Evolutionary conservation across 2,113 vertebrate genomes (phyloP), one percentile per base, ranked within the genome.

Genomic region (Shinisaurus crocodilurus): DNA sequence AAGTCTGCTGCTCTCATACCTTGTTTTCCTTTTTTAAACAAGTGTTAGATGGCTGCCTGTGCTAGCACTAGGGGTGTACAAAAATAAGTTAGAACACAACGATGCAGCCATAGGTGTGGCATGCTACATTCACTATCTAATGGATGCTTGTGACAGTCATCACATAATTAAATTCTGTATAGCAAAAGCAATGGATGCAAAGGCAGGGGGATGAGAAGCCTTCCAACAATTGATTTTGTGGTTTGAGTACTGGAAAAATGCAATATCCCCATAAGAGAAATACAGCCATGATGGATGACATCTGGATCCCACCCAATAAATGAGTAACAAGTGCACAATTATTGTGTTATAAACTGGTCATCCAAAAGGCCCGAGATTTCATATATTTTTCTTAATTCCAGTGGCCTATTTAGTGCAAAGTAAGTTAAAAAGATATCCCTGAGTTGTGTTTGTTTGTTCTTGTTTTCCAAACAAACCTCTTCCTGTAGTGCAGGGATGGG

Each of bases 321-420:
- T 87, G n/a, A 65, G 57, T 45, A 48, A n/a, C 40, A 65, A 34
- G 25, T 40, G 45, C n/a, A 27, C 48, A 63, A 18, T 20, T 43
- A 16, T 20, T 25, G 15, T 4, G 29, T n/a, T 12, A 43, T 82
- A 60, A 85, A 67, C 1, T 29, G 72, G 23, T 67, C 16, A 48
- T 82, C 67, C 15, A 32, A 43, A 67, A 37, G 45, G 23, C 6
- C 57, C 23, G 79, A 18, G 5, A 15, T 32, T 79, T 69, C 48
- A 50, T 69, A 54, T 82, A 20, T 60, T 70, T 37, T 6, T 18
- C 50, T 82, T 75, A n/a, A 92, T 79, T 88, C 37, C 82, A 91
- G 90, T 4, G 79, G 12, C 2, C 16, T 3, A 10, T 88, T 87
- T 81, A 29, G 87, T 84, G 77, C 89, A 92, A 85, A 69, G 20